Evolutionary conservation across 1,140 invertebrate species (phyloP), one percentile per base, ranked within the genome.

Genomic region (Bilobella aurantiaca): DNA sequence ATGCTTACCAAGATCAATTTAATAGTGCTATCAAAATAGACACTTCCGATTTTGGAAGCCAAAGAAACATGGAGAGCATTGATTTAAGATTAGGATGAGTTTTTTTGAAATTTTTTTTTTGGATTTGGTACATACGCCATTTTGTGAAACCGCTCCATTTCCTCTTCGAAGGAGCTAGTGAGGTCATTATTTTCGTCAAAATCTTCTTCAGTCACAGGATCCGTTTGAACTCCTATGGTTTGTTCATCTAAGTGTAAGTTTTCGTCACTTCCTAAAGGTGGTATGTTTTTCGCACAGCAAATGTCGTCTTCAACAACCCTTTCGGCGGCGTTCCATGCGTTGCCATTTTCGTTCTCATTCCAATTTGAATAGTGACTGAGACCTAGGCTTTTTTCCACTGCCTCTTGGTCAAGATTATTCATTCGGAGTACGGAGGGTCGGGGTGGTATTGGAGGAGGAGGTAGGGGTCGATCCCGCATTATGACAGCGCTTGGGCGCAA

Each of bases 291-390:
- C 12, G 56, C 34, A 21, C 34, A 63, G 47, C 53, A 65, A 37
- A 42, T 32, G 34, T 70, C 63, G 18, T 68, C 61, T 5, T 37
- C 42, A 16, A 65, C 63, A 37, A 63, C 37, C 18, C 37, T 34
- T 29, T 16, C 3, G 8, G 32, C 37, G 34, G 34, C 25, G 8
- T 1, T 27, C 14, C 23, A 37, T 14, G 8, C 14, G 14, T 49
- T 30, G 8, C 32, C 61, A 37, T 31, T 56, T n/a, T 69, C 62
- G 12, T 68, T 64, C 12, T 64, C 64, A 60, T 62, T n/a, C n/a
- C n/a, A 73, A 47, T 73, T 73, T 1, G 64, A 66, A 63, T 73
- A 73, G 32, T 73, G 71, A 16, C 71, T 47, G 16, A 62, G 25
- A 16, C 58, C 46, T 23, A 69, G 56, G 0, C 53, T 14, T 3